A percentile compares a stretch with the other conserved stretches of the same genome.
Evolutionary conservation across 2,888 invertebrate species (phyloP).

Genomic region (Pachydiplax longipennis): DNA sequence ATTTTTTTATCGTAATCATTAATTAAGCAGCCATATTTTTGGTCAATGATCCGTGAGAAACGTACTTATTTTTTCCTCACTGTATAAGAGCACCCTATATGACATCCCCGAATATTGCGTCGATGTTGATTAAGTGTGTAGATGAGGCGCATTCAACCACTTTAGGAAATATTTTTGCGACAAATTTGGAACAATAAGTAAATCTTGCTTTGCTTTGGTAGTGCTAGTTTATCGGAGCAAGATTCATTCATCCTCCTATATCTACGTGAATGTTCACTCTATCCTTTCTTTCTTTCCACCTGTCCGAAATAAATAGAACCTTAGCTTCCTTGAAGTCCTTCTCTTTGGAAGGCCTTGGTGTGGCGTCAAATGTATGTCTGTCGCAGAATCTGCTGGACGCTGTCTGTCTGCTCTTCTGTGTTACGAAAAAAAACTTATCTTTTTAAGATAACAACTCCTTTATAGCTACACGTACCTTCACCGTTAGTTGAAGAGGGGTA

Average conservation of each 20-base stretch:
- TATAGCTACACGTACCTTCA: constrained; percentile 34
- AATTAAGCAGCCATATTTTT: too few species aligned
- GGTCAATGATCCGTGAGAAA: too few species aligned
- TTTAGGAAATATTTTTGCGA: too few species aligned
- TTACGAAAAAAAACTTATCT: neutral
- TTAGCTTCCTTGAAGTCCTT: neutral
- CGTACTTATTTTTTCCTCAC: too few species aligned
- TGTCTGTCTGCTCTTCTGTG: neutral
- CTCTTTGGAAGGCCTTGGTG: neutral
- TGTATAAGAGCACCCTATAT: too few species aligned
- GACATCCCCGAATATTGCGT: too few species aligned
- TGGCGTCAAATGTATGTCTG: neutral
- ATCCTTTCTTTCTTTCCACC: neutral
- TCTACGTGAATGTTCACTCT: neutral
- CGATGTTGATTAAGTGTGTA: too few species aligned
- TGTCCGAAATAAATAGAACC: neutral
- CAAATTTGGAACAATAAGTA: too few species aligned
- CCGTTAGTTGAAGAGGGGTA: neutral
- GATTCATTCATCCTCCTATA: neutral
- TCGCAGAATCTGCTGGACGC: neutral
- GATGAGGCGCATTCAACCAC: too few species aligned
- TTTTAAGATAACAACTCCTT: neutral
- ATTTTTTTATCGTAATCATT: too few species aligned
- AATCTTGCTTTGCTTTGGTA: too few species aligned
- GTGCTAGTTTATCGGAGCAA: too few species aligned